phyloP scores from a whole-genome alignment of 2,888 invertebrate genomes.

The Agonum fuliginosum region DNA sequence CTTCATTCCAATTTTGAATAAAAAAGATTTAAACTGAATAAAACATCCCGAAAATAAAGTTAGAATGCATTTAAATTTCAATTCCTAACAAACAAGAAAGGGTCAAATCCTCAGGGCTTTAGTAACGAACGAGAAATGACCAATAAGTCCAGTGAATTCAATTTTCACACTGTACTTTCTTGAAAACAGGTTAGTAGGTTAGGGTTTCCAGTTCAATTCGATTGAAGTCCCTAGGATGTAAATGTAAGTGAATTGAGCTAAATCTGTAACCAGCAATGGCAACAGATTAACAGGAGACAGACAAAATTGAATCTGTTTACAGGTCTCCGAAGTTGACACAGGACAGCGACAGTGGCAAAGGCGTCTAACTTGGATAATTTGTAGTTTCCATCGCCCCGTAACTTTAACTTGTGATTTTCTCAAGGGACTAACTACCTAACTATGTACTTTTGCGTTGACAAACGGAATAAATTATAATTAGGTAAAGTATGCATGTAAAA shows the following conservation, averaged over 20 bases:
- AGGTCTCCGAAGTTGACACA: conserved; percentile 24
- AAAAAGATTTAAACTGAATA: too few species aligned
- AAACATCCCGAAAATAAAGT: too few species aligned
- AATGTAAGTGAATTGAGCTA: conserved; percentile 28
- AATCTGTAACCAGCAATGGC: conserved; percentile 9
- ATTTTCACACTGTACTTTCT: too few species aligned
- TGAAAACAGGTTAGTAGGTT: neutral
- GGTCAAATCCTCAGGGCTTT: too few species aligned
- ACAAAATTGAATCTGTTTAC: conserved; percentile 35
- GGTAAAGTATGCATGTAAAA: neutral
- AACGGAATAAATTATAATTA: conserved; percentile 35
- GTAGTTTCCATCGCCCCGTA: conserved; percentile 35
- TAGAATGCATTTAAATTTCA: too few species aligned
- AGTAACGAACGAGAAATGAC: too few species aligned
- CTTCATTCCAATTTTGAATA: too few species aligned
- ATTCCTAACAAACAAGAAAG: too few species aligned
- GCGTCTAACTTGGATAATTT: conserved; percentile 29
- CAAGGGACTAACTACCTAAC: conserved; percentile 1
- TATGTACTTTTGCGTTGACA: neutral
- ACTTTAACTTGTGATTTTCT: conserved; percentile 38
- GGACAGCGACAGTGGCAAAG: conserved; percentile 15
- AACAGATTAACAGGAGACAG: conserved; percentile 30
- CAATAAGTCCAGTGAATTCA: too few species aligned
- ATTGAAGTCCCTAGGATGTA: conserved; percentile 8
- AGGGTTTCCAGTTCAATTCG: neutral